A percentile compares a stretch with the other conserved stretches of the same genome.
Conservation (phyloP, 2,888 invertebrate genomes). For the Drosophila neonasuta region DNA sequence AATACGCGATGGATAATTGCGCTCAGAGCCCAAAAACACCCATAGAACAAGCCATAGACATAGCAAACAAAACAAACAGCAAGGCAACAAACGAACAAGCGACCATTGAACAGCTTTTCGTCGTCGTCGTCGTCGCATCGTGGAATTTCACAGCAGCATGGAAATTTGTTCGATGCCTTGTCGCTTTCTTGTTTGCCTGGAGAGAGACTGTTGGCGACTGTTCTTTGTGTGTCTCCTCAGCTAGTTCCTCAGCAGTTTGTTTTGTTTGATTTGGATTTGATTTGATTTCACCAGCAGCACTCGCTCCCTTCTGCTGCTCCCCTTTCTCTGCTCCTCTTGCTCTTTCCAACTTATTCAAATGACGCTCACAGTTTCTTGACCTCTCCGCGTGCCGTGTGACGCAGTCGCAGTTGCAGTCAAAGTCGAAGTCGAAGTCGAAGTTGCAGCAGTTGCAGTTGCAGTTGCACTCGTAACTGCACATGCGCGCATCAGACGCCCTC, state of each 20-base stretch:
- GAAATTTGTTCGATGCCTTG: slow-evolving; percentile 79
- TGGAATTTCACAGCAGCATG: slow-evolving; percentile 79
- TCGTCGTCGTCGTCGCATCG: slow-evolving; percentile 53
- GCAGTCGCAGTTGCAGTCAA: slow-evolving; percentile 55
- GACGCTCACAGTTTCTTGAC: slow-evolving; percentile 69
- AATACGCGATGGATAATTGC: slow-evolving; percentile 71
- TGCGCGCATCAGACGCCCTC: slow-evolving; percentile 60
- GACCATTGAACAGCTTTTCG: slow-evolving; percentile 55
- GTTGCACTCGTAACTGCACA: slow-evolving; percentile 71
- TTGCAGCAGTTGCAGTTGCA: slow-evolving; percentile 21
- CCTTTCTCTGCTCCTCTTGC: slow-evolving; percentile 6
- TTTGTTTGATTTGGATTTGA: slow-evolving; percentile 79
- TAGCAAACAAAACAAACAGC: slow-evolving; percentile 32
- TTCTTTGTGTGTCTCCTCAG: slow-evolving; percentile 42
- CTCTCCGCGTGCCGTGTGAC: slow-evolving; percentile 65
- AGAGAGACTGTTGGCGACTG: slow-evolving; percentile 14
- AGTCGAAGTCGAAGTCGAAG: slow-evolving; percentile 37
- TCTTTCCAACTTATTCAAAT: slow-evolving; percentile 63
- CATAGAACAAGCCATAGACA: slow-evolving; percentile 46
- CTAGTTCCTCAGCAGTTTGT: slow-evolving; percentile 57
- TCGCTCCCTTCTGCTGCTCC: slow-evolving; percentile 23
- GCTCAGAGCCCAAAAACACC: slow-evolving; percentile 48
- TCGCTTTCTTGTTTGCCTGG: slow-evolving; percentile 40
- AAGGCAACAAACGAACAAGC: slow-evolving; percentile 10
- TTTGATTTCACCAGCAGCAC: slow-evolving; percentile 69